Percentiles rank a stretch among this genome's conserved stretches.
Conservation (phyloP, 2,888 invertebrate genomes). For the Acanthosepion esculentum region DNA sequence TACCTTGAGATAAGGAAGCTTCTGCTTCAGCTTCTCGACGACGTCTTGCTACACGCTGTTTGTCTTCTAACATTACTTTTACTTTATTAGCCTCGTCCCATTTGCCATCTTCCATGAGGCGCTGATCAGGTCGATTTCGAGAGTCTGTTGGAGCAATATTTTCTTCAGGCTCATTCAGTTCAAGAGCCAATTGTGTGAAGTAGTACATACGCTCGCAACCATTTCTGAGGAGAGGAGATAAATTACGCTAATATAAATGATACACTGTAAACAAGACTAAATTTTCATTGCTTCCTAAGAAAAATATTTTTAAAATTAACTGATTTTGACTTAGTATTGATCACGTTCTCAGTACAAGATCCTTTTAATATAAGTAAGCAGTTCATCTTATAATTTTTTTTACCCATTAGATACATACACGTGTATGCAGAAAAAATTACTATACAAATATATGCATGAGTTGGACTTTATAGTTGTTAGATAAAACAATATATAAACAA, state of each 20-base stretch:
- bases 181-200: conserved; percentile 95
- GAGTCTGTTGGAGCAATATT: conserved; percentile 96
- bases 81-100: conserved; percentile 86
- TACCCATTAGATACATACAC: no score
- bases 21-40: conserved; percentile 81
- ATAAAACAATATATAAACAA: no score
- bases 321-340: no score
- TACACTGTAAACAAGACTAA: background rate
- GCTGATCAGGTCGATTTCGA: conserved; percentile 93
- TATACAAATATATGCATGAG: no score
- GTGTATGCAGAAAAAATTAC: no score
- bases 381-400: no score
- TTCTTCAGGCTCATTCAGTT: conserved; percentile 94
- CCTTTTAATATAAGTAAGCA: no score
- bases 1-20: conserved; percentile 68
- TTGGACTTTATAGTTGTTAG: no score
- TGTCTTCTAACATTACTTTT: conserved; percentile 89
- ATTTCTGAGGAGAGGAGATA: conserved; percentile 75
- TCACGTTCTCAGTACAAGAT: no score
- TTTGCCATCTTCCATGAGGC: conserved; percentile 83
- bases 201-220: conserved; percentile 88
- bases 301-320: no score
- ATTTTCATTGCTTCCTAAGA: no score
- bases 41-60: conserved; percentile 89
- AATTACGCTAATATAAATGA: background rate